Conservation (phyloP, 2,797 vertebrate genomes). For the Gila robusta region DNA sequence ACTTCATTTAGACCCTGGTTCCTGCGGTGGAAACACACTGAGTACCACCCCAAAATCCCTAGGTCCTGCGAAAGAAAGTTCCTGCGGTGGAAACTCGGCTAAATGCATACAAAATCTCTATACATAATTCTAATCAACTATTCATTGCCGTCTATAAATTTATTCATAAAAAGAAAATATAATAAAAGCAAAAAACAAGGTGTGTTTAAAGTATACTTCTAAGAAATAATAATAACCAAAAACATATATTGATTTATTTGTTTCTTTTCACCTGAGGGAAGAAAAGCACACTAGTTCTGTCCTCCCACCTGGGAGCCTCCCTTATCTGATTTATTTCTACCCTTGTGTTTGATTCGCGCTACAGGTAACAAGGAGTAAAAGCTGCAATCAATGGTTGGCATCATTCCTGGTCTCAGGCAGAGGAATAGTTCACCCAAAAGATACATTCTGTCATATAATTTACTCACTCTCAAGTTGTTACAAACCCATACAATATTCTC, state of each 20-base stretch:
- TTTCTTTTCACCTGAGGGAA: constrained; percentile 2
- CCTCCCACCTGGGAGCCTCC: neutral
- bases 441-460: neutral
- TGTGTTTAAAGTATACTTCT: constrained; percentile 8
- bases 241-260: constrained; percentile 14
- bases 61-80: too few relatives aligned
- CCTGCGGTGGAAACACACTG: too few relatives aligned
- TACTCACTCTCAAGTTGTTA: neutral
- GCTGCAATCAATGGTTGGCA: neutral
- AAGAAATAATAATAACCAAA: neutral
- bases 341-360: neutral
- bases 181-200: neutral
- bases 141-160: neutral
- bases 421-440: constrained; percentile 11
- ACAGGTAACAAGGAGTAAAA: constrained; percentile 14
- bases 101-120: neutral
- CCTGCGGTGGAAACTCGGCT: too few relatives aligned
- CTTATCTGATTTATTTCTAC: neutral
- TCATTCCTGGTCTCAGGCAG: neutral
- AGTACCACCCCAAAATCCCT: too few relatives aligned
- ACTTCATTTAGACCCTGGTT: too few relatives aligned
- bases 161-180: neutral
- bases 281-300: neutral
- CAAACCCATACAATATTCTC: neutral
- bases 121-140: neutral